Conservation (phyloP, 2,113 vertebrate genomes). For the Bolborhynchus lineola region DNA sequence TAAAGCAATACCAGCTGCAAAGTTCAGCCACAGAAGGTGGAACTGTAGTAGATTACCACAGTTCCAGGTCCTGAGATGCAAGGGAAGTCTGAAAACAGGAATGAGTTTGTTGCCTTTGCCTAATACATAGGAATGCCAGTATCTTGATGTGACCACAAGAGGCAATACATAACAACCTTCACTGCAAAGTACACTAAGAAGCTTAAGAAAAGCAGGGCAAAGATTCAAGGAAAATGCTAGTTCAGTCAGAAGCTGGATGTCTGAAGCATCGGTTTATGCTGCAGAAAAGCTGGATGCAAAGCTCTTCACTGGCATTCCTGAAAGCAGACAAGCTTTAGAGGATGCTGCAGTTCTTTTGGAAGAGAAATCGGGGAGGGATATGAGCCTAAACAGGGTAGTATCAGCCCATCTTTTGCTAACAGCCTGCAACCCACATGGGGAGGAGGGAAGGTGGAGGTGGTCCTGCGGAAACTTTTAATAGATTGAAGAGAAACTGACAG, state of each 20-base stretch:
- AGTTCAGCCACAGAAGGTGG: neutral
- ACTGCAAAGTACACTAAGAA: neutral
- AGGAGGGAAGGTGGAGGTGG: neutral
- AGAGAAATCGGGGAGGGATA: neutral
- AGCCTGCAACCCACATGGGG: neutral
- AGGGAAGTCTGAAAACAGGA: neutral
- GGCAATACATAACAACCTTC: neutral
- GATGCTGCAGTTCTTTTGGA: neutral
- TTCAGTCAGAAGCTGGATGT: neutral
- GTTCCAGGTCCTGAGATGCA: neutral
- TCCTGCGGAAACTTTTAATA: neutral
- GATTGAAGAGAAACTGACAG: neutral
- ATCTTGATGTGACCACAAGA: neutral
- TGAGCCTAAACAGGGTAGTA: rapidly evolving
- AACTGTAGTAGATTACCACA: neutral
- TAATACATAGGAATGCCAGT: neutral
- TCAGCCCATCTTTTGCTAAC: neutral
- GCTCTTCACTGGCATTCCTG: neutral
- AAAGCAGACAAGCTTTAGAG: neutral
- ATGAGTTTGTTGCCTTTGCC: neutral
- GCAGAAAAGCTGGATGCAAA: neutral
- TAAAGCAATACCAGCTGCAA: neutral
- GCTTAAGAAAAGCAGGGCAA: neutral
- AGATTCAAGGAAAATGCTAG: neutral
- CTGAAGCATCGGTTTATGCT: neutral